A percentile compares a stretch with the other conserved stretches of the same genome.
Conservation (phyloP, 2,797 vertebrate genomes). For the Sebastes cheni region DNA sequence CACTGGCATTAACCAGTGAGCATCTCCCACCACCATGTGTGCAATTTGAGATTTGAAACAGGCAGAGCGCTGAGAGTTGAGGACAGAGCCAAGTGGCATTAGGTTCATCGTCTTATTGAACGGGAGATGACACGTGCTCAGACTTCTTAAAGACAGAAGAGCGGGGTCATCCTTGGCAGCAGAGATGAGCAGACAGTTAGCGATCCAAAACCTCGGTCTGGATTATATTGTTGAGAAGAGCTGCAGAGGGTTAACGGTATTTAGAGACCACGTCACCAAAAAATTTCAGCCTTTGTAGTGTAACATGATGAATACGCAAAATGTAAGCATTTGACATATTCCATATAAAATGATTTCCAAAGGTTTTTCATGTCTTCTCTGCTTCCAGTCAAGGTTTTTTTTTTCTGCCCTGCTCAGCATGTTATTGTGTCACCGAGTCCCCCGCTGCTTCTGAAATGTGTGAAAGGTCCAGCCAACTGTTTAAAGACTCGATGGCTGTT, state of each 20-base stretch:
- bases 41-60: constrained; percentile 31
- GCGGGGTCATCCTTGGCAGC: background rate
- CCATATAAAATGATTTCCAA: constrained; percentile 11
- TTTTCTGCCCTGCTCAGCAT: constrained; percentile 16
- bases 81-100: constrained; percentile 24
- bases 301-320: constrained; percentile 16
- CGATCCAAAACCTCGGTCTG: background rate
- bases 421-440: constrained; percentile 7
- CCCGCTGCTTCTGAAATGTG: constrained; percentile 21
- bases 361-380: constrained; percentile 10
- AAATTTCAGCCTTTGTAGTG: background rate
- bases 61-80: background rate
- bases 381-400: background rate
- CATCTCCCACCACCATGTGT: constrained; percentile 23
- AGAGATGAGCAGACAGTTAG: background rate
- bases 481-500: background rate
- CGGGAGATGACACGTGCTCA: constrained; percentile 12
- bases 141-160: constrained; percentile 10
- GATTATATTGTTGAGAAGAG: background rate
- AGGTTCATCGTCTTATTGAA: constrained; percentile 33
- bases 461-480: constrained; percentile 10
- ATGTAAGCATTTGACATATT: constrained; percentile 21
- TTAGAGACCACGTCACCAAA: background rate
- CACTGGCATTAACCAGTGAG: constrained; percentile 29
- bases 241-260: background rate